A percentile compares a stretch with the other conserved stretches of the same genome.
Evolutionary conservation across 1,140 invertebrate species (phyloP).

Genomic region (Drosophila equinoxialis): DNA sequence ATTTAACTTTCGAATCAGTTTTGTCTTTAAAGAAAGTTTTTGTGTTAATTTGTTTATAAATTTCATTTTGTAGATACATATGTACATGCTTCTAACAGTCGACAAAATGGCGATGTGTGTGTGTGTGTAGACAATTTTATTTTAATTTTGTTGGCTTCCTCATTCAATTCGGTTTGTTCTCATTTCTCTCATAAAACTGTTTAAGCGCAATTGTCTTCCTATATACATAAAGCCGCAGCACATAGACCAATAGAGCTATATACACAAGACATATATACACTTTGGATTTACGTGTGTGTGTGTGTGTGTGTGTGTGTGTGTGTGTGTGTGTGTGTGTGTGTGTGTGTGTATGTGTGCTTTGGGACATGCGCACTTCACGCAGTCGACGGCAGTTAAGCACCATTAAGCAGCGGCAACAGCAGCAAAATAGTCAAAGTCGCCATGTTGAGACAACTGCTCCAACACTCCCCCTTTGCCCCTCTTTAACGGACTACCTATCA

Average conservation of each 20-base stretch:
- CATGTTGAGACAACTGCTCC: slow-evolving; percentile 58
- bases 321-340: slow-evolving; percentile 17
- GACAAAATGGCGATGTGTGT: too few species aligned
- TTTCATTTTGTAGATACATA: too few species aligned
- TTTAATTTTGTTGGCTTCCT: slow-evolving; percentile 11
- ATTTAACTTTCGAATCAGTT: too few species aligned
- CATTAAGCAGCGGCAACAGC: slow-evolving; percentile 57
- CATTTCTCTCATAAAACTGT: slow-evolving; percentile 36
- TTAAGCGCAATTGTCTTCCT: slow-evolving; percentile 66
- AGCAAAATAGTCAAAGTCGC: slow-evolving; percentile 56
- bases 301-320: background rate
- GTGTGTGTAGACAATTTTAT: background rate
- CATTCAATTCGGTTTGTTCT: slow-evolving; percentile 26
- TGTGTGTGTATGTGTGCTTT: slow-evolving; percentile 20
- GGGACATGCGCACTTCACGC: slow-evolving; percentile 74
- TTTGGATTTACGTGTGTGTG: slow-evolving; percentile 7
- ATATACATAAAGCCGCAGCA: slow-evolving; percentile 43
- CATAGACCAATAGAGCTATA: slow-evolving; percentile 25
- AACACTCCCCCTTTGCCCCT: slow-evolving; percentile 1
- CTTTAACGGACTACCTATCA: background rate
- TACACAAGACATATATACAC: background rate
- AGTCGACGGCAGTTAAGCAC: slow-evolving; percentile 67
- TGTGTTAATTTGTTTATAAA: too few species aligned
- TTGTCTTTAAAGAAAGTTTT: too few species aligned
- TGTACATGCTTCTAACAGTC: too few species aligned